Percentiles rank a stretch among this genome's conserved stretches.
phyloP scores from a whole-genome alignment of 2,888 invertebrate genomes.

The Ctena decussata region DNA sequence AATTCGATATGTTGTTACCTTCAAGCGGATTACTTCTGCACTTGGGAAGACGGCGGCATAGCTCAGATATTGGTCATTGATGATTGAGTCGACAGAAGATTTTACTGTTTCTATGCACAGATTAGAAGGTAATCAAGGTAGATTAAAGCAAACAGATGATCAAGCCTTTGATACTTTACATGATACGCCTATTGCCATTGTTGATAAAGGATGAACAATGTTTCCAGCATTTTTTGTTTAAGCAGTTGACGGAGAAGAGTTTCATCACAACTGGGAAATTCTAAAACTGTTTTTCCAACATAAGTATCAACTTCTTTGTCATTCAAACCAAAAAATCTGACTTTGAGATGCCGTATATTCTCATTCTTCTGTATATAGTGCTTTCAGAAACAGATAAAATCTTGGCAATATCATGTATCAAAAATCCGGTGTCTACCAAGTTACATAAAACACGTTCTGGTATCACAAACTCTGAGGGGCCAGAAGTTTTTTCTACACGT shows the following conservation, averaged over 20 bases:
- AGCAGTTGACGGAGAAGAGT: neutral
- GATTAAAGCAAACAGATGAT: too few relatives aligned
- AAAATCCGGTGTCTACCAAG: neutral
- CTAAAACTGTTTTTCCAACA: neutral
- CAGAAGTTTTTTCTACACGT: neutral
- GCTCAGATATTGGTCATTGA: too few relatives aligned
- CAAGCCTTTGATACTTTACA: too few relatives aligned
- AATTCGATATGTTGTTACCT: too few relatives aligned
- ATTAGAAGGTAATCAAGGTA: too few relatives aligned
- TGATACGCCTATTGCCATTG: too few relatives aligned
- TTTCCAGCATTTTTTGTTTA: too few relatives aligned
- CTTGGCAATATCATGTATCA: neutral
- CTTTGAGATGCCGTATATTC: neutral
- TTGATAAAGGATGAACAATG: too few relatives aligned
- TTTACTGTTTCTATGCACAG: too few relatives aligned
- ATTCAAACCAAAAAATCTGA: neutral
- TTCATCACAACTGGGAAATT: neutral
- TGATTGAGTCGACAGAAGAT: too few relatives aligned
- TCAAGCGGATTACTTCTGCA: too few relatives aligned
- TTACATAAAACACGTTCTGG: neutral
- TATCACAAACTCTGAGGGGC: neutral
- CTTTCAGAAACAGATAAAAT: constrained; percentile 1
- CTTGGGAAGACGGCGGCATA: too few relatives aligned
- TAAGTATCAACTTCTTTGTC: neutral
- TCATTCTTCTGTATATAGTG: constrained; percentile 3